These are phyloP conservation scores for Mesitornis unicolor DNA, from an alignment of 2,113 vertebrate species.

Conservation along the genomic window DNA sequence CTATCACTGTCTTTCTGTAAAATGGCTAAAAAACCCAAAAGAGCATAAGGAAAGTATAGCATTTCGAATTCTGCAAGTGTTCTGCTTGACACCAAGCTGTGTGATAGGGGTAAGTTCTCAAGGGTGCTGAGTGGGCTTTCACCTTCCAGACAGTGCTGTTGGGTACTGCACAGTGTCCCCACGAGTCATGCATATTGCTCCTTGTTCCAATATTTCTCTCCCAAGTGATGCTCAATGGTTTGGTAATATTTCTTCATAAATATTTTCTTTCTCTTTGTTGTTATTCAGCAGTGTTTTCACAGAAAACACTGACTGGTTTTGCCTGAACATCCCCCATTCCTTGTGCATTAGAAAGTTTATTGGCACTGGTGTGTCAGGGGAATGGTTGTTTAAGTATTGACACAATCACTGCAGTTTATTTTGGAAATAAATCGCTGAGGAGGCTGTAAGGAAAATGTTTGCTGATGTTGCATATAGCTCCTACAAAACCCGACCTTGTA, in stretches of 20 bases:
- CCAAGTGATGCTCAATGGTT: not conserved
- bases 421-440: not conserved
- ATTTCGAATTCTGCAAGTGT: not conserved
- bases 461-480: not conserved
- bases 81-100: not conserved
- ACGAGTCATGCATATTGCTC: accelerated
- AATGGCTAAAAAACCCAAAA: not conserved
- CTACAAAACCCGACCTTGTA: not conserved
- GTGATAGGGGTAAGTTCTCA: not conserved
- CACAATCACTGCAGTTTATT: not conserved
- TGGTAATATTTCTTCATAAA: not conserved
- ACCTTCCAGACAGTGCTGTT: not conserved
- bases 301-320: not conserved
- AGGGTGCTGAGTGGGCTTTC: not conserved
- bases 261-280: not conserved
- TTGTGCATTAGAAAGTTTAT: not conserved
- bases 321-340: not conserved
- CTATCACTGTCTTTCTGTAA: not conserved
- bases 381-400: not conserved
- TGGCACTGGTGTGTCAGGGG: not conserved
- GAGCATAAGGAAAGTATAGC: not conserved
- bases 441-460: not conserved
- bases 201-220: not conserved
- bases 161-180: not conserved
- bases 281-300: not conserved